Conservation (phyloP, 2,113 vertebrate species). For the Donacobius atricapilla region DNA sequence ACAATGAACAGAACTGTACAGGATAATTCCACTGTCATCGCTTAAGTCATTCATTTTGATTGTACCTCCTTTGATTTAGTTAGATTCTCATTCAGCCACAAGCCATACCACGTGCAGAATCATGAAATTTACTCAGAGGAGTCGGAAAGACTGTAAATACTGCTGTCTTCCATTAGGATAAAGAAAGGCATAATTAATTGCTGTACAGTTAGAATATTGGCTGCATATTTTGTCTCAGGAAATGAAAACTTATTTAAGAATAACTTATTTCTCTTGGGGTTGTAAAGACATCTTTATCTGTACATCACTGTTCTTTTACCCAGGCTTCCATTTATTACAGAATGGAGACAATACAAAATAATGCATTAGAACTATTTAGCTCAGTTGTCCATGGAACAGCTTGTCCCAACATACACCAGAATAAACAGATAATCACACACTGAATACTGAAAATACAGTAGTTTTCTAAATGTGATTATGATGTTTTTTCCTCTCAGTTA, state of each 20-base stretch:
- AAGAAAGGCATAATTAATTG: conserved; percentile 12
- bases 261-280: conserved; percentile 14
- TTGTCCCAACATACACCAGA: not conserved
- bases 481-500: conserved; percentile 17
- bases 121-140: not conserved
- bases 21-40: not conserved
- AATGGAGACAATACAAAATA: not conserved
- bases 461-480: not conserved
- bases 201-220: not conserved
- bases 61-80: not conserved
- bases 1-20: not conserved
- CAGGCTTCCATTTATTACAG: not conserved
- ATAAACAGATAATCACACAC: not conserved
- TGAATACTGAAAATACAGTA: not conserved
- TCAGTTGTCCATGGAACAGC: not conserved
- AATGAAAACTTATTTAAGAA: conserved; percentile 25
- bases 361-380: not conserved
- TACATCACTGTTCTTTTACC: not conserved
- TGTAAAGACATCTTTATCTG: conserved; percentile 31
- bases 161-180: not conserved
- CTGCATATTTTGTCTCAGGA: not conserved
- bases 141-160: not conserved
- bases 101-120: not conserved
- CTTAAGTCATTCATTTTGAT: not conserved
- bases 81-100: not conserved